A percentile compares a stretch with the other conserved stretches of the same genome.
These are phyloP conservation scores for Condylura cristata DNA, from an alignment of 2,113 vertebrate genomes.

Conservation along the genomic window DNA sequence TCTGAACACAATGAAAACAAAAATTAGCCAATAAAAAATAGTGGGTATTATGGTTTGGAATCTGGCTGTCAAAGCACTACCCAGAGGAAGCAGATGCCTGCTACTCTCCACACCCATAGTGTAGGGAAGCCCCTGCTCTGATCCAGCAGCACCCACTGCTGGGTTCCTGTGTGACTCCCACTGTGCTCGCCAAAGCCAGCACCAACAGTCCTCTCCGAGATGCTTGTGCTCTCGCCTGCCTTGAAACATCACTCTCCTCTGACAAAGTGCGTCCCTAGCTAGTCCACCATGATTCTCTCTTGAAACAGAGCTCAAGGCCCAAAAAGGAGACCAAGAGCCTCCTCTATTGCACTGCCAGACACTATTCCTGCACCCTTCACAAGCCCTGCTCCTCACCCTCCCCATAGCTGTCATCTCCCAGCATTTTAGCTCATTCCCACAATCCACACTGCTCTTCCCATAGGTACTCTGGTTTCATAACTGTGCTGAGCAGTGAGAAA, in stretches of 20 bases:
- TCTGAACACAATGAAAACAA: background rate
- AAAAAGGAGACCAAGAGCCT: background rate
- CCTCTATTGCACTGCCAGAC: background rate
- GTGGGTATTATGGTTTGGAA: background rate
- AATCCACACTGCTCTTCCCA: background rate
- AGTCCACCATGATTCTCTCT: background rate
- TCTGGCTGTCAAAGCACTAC: background rate
- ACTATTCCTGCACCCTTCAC: background rate
- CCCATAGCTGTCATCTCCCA: background rate
- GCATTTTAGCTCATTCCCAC: background rate
- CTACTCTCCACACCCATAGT: background rate
- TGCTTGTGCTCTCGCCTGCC: background rate
- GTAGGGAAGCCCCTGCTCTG: background rate
- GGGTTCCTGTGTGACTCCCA: background rate
- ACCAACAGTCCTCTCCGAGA: background rate
- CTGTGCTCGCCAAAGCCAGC: background rate
- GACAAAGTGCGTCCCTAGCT: no score
- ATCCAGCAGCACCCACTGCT: background rate
- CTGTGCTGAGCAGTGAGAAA: background rate
- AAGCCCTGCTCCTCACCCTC: background rate
- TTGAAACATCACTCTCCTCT: background rate
- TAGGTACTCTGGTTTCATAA: background rate
- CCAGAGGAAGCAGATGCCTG: accelerated
- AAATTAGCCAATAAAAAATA: background rate
- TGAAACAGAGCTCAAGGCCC: background rate